Percentiles rank a stretch among this genome's conserved stretches.
Conservation (phyloP, 2,888 invertebrate genomes). For the Odontomyia ornata region DNA sequence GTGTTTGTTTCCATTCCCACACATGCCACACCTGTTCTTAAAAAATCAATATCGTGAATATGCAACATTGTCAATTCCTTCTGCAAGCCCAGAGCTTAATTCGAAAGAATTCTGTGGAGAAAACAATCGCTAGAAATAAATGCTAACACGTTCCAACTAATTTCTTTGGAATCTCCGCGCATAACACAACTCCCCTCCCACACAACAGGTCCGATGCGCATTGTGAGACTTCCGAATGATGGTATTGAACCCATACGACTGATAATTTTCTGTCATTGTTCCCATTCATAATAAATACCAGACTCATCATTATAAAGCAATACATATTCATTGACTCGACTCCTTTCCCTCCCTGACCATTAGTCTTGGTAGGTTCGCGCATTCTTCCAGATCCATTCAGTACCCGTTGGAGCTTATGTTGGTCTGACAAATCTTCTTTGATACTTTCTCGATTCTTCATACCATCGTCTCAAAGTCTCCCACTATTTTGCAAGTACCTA, state of each 20-base stretch:
- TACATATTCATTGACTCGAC: background rate
- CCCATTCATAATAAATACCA: constrained; percentile 30
- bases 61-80: too few species aligned
- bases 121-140: background rate
- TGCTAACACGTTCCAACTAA: constrained; percentile 3
- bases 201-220: background rate
- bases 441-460: constrained; percentile 13
- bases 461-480: background rate
- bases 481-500: constrained; percentile 4
- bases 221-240: constrained; percentile 14
- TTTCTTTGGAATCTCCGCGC: constrained; percentile 27
- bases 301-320: background rate
- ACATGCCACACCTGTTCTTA: too few species aligned
- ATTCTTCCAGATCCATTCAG: background rate
- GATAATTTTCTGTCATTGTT: constrained; percentile 33
- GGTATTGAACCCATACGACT: constrained; percentile 22
- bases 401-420: background rate
- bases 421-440: background rate
- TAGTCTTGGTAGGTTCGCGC: background rate
- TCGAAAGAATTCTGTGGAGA: background rate
- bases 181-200: background rate
- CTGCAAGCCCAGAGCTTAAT: background rate
- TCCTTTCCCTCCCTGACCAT: background rate
- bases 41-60: too few species aligned
- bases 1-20: too few species aligned